phyloP scores from a whole-genome alignment of 2,797 vertebrate species.

The Falco columbarius region DNA sequence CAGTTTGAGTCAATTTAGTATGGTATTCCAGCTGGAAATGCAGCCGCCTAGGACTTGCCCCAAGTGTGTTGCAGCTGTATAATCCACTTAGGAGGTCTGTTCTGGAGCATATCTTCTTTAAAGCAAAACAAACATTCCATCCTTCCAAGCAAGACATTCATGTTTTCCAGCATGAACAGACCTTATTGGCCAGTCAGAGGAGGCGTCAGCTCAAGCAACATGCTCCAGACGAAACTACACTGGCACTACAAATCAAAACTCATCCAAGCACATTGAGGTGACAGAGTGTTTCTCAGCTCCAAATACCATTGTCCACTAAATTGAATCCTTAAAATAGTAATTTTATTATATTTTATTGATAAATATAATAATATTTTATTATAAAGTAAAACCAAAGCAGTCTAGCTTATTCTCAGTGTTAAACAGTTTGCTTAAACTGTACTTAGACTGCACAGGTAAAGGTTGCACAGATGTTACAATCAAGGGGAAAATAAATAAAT shows the following conservation, averaged over 20 bases:
- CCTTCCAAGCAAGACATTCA: neutral
- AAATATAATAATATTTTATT: too few relatives aligned
- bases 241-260: neutral
- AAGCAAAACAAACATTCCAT: neutral
- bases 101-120: neutral
- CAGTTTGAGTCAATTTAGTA: neutral
- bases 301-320: neutral
- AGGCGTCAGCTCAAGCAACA: neutral
- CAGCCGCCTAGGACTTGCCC: neutral
- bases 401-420: neutral
- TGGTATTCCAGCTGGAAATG: neutral
- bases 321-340: neutral
- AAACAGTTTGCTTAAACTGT: neutral
- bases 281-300: neutral
- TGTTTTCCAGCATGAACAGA: neutral
- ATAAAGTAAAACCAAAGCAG: neutral
- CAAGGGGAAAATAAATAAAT: neutral
- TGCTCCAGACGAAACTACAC: neutral
- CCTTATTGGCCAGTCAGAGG: neutral
- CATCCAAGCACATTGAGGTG: neutral
- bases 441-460: neutral
- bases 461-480: neutral
- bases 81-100: neutral
- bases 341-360: too few relatives aligned
- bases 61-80: neutral